Percentiles rank a stretch among this genome's conserved stretches.
Evolutionary conservation across 1,140 invertebrate genomes (phyloP).

Genomic region (Drosophila pseudoananassae): DNA sequence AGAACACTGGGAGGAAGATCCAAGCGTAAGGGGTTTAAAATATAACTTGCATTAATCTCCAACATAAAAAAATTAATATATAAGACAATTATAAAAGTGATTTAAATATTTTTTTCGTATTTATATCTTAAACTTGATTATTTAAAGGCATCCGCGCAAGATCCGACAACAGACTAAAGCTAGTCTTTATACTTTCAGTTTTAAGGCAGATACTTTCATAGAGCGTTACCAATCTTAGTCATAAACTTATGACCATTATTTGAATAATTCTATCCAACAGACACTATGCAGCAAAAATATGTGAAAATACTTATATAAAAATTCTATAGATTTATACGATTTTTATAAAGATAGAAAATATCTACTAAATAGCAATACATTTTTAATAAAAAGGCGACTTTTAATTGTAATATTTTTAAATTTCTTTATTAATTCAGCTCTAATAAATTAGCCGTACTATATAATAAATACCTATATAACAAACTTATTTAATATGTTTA

Average conservation of each 20-base stretch:
- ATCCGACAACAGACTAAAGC: background rate
- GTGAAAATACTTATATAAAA: too few species aligned
- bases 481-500: conserved; percentile 11
- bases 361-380: too few species aligned
- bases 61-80: background rate
- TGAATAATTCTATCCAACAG: background rate
- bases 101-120: background rate
- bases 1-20: background rate
- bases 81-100: background rate
- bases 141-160: background rate
- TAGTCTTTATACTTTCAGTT: too few species aligned
- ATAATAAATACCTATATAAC: conserved; percentile 42
- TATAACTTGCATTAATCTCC: background rate
- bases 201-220: background rate
- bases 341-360: too few species aligned
- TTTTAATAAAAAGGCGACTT: too few species aligned
- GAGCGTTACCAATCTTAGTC: too few species aligned
- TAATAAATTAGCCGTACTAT: background rate
- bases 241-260: background rate
- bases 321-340: too few species aligned
- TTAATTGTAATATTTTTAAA: too few species aligned
- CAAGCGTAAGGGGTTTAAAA: background rate
- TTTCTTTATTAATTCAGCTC: background rate
- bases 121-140: background rate
- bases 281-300: background rate